A percentile compares a stretch with the other conserved stretches of the same genome.
phyloP scores from a whole-genome alignment of 2,113 vertebrate species.

The Campylorhamphus procurvoides region DNA sequence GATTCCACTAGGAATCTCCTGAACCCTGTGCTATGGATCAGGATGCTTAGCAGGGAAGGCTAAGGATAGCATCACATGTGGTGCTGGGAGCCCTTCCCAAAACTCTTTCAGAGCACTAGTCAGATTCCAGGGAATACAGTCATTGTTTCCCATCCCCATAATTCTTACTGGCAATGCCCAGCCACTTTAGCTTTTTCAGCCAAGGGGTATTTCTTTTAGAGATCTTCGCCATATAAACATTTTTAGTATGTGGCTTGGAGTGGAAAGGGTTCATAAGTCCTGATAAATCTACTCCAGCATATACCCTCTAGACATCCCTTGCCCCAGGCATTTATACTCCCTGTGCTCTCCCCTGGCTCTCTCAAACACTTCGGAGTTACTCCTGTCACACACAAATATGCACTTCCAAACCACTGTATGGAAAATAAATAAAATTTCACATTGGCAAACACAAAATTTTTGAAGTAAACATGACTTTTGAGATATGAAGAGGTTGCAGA shows the following conservation, averaged over 20 bases:
- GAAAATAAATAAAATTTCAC: not conserved
- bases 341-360: not conserved
- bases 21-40: not conserved
- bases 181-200: not conserved
- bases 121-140: not conserved
- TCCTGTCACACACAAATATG: not conserved
- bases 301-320: not conserved
- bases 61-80: accelerated
- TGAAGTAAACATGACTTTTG: not conserved
- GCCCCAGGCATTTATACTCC: accelerated
- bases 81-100: not conserved
- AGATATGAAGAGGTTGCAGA: not conserved
- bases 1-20: not conserved
- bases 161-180: not conserved
- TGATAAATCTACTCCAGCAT: not conserved
- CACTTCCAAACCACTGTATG: accelerated
- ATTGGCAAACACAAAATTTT: not conserved
- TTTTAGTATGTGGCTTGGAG: not conserved
- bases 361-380: not conserved
- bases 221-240: not conserved
- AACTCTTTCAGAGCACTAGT: not conserved
- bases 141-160: not conserved
- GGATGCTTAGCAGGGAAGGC: not conserved
- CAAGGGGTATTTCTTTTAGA: not conserved
- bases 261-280: not conserved